These are phyloP conservation scores for Schlechtendalia chinensis DNA, from an alignment of 1,140 invertebrate species.

Conservation along the genomic window DNA sequence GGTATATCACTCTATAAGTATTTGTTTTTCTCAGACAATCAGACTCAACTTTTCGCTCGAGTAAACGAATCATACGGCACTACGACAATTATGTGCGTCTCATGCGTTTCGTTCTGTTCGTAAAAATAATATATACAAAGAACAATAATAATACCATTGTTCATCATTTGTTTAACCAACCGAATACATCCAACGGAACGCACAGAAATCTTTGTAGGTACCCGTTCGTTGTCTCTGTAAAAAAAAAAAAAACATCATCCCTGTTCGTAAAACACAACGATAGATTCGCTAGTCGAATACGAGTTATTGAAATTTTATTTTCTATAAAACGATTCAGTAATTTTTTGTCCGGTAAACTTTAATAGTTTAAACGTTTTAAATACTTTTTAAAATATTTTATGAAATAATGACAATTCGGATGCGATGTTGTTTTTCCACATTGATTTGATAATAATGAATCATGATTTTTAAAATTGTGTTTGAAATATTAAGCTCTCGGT, in stretches of 20 bases:
- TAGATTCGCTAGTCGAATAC: no score
- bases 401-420: no score
- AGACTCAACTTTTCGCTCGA: constrained; percentile 34
- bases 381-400: no score
- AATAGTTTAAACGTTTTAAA: no score
- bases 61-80: constrained; percentile 2
- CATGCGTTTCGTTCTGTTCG: neutral
- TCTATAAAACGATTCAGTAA: no score
- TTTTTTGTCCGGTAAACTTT: no score
- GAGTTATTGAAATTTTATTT: no score
- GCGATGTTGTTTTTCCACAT: no score
- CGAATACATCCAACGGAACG: neutral
- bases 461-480: no score
- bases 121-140: neutral
- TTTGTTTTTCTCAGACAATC: neutral
- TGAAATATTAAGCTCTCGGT: no score
- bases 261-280: neutral
- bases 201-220: neutral
- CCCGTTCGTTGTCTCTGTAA: neutral
- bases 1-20: neutral
- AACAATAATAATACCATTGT: constrained; percentile 19
- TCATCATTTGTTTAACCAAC: constrained; percentile 14
- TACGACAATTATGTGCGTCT: neutral
- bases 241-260: neutral
- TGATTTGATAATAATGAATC: no score